Percentiles rank a stretch among this genome's conserved stretches.
Conservation (phyloP, 2,113 vertebrate species). For the Salvelinus fontinalis region DNA sequence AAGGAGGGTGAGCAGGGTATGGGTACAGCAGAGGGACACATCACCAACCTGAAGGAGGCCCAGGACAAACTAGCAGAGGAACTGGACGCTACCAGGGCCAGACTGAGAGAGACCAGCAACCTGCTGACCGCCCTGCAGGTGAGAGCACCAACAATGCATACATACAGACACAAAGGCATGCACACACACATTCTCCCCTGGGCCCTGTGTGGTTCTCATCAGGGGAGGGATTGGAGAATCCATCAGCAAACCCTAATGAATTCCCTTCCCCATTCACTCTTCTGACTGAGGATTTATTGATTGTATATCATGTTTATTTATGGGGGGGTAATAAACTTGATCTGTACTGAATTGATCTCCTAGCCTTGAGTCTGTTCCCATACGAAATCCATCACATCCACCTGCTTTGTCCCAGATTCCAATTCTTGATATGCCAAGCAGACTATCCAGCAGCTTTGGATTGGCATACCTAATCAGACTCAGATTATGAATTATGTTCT, state of each 20-base stretch:
- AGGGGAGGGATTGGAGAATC: too few relatives aligned
- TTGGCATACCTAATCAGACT: too few relatives aligned
- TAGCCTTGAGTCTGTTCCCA: too few relatives aligned
- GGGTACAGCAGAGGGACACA: slow-evolving; percentile 86
- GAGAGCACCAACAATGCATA: slow-evolving; percentile 7
- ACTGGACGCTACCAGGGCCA: slow-evolving; percentile 85
- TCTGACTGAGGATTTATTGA: too few relatives aligned
- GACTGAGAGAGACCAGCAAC: slow-evolving; percentile 90
- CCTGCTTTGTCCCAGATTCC: neutral
- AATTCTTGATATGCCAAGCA: neutral
- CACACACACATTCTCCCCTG: slow-evolving; percentile 4
- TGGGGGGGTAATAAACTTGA: too few relatives aligned
- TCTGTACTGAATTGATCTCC: too few relatives aligned
- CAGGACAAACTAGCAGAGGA: slow-evolving; percentile 93
- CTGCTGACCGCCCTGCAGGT: slow-evolving; percentile 91
- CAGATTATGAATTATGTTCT: neutral
- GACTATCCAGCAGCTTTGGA: too few relatives aligned
- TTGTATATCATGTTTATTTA: too few relatives aligned
- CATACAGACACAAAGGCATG: neutral
- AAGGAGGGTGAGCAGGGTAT: slow-evolving; percentile 87
- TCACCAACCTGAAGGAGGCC: slow-evolving; percentile 88
- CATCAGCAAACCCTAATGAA: neutral
- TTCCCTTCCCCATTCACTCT: neutral
- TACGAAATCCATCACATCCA: too few relatives aligned
- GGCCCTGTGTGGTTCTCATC: neutral